phyloP scores from a whole-genome alignment of 2,797 vertebrate genomes.

The Oreochromis grahami region DNA sequence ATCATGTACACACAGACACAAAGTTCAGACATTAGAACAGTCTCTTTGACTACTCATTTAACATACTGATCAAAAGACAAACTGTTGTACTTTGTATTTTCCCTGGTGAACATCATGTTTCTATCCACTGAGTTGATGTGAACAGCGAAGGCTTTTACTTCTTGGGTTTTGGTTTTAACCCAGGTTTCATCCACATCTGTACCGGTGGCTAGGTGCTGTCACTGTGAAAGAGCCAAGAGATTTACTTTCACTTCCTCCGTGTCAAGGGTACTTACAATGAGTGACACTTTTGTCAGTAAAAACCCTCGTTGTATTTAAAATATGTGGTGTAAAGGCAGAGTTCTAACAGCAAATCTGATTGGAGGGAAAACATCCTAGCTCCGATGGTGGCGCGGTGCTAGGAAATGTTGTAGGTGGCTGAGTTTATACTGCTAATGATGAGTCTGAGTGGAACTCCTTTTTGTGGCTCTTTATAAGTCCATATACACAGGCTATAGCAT shows the following conservation, averaged over 20 bases:
- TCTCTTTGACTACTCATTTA: neutral
- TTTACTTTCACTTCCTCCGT: neutral
- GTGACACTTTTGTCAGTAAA: neutral
- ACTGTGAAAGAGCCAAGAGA: neutral
- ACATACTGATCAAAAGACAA: neutral
- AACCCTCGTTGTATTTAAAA: neutral
- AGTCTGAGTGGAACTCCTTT: neutral
- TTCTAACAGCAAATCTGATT: fast-evolving
- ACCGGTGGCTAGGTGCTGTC: fast-evolving
- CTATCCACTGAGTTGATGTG: neutral
- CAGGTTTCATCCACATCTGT: neutral
- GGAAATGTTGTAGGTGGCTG: fast-evolving
- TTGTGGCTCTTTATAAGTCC: neutral
- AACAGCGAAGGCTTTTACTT: neutral
- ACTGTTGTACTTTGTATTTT: fast-evolving
- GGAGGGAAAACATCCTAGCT: fast-evolving
- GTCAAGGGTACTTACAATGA: neutral
- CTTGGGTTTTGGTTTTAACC: neutral
- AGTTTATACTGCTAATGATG: neutral
- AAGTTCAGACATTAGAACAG: fast-evolving
- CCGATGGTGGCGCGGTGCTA: fast-evolving
- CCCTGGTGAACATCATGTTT: fast-evolving
- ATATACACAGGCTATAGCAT: fast-evolving
- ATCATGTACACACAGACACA: neutral
- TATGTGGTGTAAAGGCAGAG: fast-evolving